phyloP scores from a whole-genome alignment of 2,888 invertebrate species.

The Petrolisthes manimaculis region DNA sequence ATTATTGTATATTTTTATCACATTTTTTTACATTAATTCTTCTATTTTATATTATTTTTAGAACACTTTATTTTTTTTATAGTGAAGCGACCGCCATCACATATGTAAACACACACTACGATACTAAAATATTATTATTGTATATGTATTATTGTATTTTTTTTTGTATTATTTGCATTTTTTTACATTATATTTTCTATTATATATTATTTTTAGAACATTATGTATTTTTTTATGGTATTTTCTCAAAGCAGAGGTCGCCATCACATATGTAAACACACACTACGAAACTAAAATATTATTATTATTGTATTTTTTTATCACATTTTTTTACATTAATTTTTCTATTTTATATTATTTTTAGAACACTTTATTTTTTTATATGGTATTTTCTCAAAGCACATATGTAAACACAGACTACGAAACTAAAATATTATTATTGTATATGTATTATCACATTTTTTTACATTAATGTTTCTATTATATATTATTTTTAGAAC shows the following conservation, averaged over 20 bases:
- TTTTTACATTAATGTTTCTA: not conserved
- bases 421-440: no score
- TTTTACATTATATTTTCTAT: not conserved
- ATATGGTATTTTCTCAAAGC: no score
- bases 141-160: no score
- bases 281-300: no score
- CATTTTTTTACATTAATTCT: not conserved
- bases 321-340: not conserved
- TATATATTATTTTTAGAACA: not conserved
- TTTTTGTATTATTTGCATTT: no score
- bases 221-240: not conserved
- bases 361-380: not conserved
- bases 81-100: not conserved
- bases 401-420: no score
- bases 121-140: no score
- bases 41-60: not conserved
- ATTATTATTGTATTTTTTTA: no score
- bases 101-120: no score
- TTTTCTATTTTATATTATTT: no score
- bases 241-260: not conserved
- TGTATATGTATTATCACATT: no score
- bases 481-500: not conserved
- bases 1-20: no score
- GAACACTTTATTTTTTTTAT: not conserved
- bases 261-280: not conserved